Evolutionary conservation across 2,797 vertebrate species (phyloP), one percentile per base, ranked within the genome.

Genomic region (Mionectes olivaceus): DNA sequence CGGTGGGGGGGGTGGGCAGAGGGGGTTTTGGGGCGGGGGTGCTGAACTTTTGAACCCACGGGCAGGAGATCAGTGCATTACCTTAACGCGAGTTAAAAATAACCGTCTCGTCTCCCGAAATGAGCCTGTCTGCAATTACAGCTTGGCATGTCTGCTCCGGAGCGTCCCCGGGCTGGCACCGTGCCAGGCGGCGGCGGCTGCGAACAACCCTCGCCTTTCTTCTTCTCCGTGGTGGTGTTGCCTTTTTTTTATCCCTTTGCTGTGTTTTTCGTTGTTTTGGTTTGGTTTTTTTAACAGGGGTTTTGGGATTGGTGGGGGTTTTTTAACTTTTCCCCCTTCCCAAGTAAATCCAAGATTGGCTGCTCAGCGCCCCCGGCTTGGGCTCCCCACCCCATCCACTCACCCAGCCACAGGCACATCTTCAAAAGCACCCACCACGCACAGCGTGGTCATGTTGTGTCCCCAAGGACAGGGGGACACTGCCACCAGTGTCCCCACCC

Each of bases 11-110:
- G 60, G 60, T 0, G 7, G 50, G 46, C 79, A 64, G 12, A 60
- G 12, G 7, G 37, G 59, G 13, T 44, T 52, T 28, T 33, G 71
- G 88, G 81, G 65, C 5, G 55, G 74, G 70, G n/a, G 21, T 8
- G 2, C 25, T 97, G 97, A 98, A 97, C 97, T 98, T 97, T 97
- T 97, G 97, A 98, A 97, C 97, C 90, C 85, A 68, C 81, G 95
- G 91, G 95, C 96, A 87, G 93, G 84, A 94, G 96, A 94, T 91
- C 96, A 82, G 96, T 95, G 98, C 96, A 94, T 97, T 98, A 98
- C 98, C 98, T 99, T 98, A 98, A 98, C 97, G 89, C 90, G 96
- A 98, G 98, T 98, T 98, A 98, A 98, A 98, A 98, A 99, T 98
- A 99, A 98, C 98, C 94, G 97, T 98, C 98, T 98, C 97, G 98